Conservation (phyloP, 2,888 invertebrate species). For the Phlogophora meticulosa region DNA sequence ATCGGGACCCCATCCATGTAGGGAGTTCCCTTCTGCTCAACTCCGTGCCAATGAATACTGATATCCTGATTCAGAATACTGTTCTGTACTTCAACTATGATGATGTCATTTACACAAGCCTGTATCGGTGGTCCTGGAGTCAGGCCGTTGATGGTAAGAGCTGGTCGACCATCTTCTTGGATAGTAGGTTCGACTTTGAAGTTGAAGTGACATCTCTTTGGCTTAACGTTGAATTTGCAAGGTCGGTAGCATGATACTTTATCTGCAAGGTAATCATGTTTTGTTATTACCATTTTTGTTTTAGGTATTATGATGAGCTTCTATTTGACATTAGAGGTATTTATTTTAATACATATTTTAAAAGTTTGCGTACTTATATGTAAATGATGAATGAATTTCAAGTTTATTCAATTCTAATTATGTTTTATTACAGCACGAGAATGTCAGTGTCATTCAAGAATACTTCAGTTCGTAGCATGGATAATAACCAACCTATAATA, state of each 20-base stretch:
- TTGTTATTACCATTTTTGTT: not conserved
- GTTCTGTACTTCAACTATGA: constrained; percentile 94
- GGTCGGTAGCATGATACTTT: constrained; percentile 84
- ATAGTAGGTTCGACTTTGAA: constrained; percentile 83
- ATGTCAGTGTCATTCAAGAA: too few species aligned
- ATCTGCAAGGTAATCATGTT: constrained; percentile 74
- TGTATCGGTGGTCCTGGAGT: constrained; percentile 91
- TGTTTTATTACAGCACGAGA: too few species aligned
- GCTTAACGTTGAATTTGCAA: constrained; percentile 89
- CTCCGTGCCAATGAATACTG: constrained; percentile 95
- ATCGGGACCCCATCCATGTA: constrained; percentile 95
- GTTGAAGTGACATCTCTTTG: constrained; percentile 82
- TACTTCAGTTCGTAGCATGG: not conserved
- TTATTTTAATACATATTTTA: not conserved
- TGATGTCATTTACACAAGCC: constrained; percentile 93
- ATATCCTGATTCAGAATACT: constrained; percentile 93
- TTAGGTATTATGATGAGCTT: not conserved
- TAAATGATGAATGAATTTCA: not conserved
- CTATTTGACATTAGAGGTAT: not conserved
- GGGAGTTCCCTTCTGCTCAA: constrained; percentile 92
- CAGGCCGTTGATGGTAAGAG: constrained; percentile 81
- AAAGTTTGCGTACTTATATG: not conserved
- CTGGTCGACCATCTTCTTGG: constrained; percentile 76
- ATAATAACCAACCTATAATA: not conserved
- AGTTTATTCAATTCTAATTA: too few species aligned